A percentile compares a stretch with the other conserved stretches of the same genome.
Evolutionary conservation across 2,797 vertebrate genomes (phyloP).

Genomic region (Buphagus erythrorhynchus): DNA sequence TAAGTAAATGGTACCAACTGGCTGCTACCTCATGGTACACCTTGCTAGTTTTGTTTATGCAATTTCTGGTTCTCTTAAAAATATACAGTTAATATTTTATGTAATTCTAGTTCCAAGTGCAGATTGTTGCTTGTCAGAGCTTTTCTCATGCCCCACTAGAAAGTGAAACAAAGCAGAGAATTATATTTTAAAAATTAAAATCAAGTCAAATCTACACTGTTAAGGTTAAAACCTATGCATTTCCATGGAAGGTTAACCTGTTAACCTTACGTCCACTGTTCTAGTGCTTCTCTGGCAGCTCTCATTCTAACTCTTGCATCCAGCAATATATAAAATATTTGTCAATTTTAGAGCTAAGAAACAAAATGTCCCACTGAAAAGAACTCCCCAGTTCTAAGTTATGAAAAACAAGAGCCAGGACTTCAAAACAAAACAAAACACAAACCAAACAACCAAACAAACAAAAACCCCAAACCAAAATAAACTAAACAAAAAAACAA

Average conservation of each 20-base stretch:
- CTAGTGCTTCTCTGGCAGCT: neutral
- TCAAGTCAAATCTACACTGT: neutral
- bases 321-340: neutral
- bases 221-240: conserved; percentile 43
- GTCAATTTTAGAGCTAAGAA: neutral
- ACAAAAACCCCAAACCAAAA: neutral
- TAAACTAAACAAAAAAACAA: neutral
- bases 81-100: neutral
- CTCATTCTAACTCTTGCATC: neutral
- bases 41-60: conserved; percentile 40
- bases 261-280: neutral
- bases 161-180: neutral
- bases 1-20: neutral
- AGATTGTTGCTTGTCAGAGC: conserved; percentile 15
- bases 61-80: conserved; percentile 27
- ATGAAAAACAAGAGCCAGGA: neutral
- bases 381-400: neutral
- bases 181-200: neutral
- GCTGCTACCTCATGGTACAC: neutral
- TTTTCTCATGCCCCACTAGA: neutral
- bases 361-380: neutral
- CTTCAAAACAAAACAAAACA: neutral
- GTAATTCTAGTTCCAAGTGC: conserved; percentile 31
- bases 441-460: accelerated
- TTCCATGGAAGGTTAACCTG: neutral